phyloP scores from a whole-genome alignment of 2,113 vertebrate genomes.

The Coptodon rendalli region DNA sequence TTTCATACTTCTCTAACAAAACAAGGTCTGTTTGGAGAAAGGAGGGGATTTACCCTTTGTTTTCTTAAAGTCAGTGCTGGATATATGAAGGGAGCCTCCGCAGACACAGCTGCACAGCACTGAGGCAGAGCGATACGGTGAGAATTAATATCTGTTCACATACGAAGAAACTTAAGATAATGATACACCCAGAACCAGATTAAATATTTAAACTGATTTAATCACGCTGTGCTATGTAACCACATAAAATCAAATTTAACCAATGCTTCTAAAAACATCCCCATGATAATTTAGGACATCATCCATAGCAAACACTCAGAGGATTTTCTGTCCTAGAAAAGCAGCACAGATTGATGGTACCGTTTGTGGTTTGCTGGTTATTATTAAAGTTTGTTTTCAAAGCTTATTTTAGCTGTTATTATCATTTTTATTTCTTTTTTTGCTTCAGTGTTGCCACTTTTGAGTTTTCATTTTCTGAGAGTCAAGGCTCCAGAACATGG shows the following conservation, averaged over 20 bases:
- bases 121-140: background rate
- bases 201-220: background rate
- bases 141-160: background rate
- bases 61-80: background rate
- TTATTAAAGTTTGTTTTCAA: background rate
- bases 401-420: background rate
- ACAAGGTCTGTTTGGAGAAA: slow-evolving; percentile 5
- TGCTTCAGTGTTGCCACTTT: background rate
- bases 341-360: background rate
- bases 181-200: background rate
- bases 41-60: background rate
- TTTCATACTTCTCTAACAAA: background rate
- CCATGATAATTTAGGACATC: background rate
- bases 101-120: background rate
- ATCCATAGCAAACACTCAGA: background rate
- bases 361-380: background rate
- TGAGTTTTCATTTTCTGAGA: background rate
- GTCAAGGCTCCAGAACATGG: background rate
- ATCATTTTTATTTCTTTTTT: background rate
- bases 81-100: background rate
- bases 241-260: background rate
- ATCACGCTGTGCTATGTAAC: background rate
- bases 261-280: background rate
- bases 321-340: slow-evolving; percentile 17
- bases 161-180: background rate